Base-by-base conservation (phyloP, 2,888 invertebrate genomes). In the Lamellibrachia columna region DNA sequence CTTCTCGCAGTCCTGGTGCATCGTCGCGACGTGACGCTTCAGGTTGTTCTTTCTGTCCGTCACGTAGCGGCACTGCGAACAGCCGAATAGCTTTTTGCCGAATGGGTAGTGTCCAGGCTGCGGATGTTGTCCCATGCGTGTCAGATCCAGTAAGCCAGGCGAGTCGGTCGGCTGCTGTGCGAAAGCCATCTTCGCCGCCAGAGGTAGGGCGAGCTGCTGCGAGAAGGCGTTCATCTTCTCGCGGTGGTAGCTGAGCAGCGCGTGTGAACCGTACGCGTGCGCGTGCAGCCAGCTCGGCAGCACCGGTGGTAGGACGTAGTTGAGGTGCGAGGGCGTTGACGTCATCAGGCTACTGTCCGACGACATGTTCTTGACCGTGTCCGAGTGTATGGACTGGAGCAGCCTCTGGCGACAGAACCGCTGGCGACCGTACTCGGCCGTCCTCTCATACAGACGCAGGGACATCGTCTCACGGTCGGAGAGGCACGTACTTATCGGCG, bases 11-110 rank as follows among this genome's bases (percentile, higher is more conserved):
- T 95, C 94, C 75, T 95, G 95, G 93, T 97, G 97, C 96, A 97
- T 97, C 3, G 96, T 96, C 3, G 95, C 94, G 55, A 96, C 95
- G 94, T 97, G 97, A 6, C 97, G 94, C 93, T 96, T 96, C 90
- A 97, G 95, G 93, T 97, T 97, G 94, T 96, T 96, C 94, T 96
- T 96, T 9, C 94, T 52, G 94, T 96, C 96, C 0, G 96, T 96
- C 7, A 94, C 94, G 93, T 96, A 96, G n/a, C 94, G 93, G 93
- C 96, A 96, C 91, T 95, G 95, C 0, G 95, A 94, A 93, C 96
- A 96, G 6, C 95, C 95, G 93, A 94, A 95, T 8, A 93, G 90
- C 92, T 94, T 94, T 75, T 93, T 93, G 22, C 93, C 93, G 22
- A 75, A 75, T 6, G 53, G 91, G 91, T 52, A 53, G 91, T 52